These are phyloP conservation scores for Etheostoma spectabile DNA, from an alignment of 2,113 vertebrate genomes.

Conservation along the genomic window DNA sequence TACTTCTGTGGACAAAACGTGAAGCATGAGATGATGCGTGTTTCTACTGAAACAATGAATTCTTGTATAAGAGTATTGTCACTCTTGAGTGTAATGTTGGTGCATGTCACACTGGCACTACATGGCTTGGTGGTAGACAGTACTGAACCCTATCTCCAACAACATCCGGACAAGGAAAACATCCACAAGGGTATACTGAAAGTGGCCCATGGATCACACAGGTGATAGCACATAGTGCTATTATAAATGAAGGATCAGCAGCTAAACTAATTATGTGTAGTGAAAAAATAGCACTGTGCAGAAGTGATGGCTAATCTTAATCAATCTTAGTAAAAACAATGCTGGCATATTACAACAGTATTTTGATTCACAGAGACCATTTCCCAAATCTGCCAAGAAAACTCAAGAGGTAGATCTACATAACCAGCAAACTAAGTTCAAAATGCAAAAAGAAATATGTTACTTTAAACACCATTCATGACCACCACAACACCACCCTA, in stretches of 20 bases:
- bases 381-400: background rate
- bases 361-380: background rate
- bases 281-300: background rate
- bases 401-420: background rate
- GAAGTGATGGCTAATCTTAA: no score
- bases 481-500: no score
- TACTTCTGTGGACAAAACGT: no score
- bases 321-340: background rate
- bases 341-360: no score
- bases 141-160: background rate
- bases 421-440: background rate
- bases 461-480: no score
- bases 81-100: background rate
- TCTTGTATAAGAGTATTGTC: background rate
- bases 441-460: background rate
- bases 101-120: background rate
- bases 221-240: background rate
- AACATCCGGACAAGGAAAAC: background rate
- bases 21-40: background rate
- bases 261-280: background rate
- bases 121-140: background rate
- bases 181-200: no score
- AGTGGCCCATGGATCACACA: background rate
- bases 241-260: background rate
- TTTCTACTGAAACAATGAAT: background rate